These are phyloP conservation scores for Melanostoma mellinum DNA, from an alignment of 2,888 invertebrate genomes.

Conservation along the genomic window DNA sequence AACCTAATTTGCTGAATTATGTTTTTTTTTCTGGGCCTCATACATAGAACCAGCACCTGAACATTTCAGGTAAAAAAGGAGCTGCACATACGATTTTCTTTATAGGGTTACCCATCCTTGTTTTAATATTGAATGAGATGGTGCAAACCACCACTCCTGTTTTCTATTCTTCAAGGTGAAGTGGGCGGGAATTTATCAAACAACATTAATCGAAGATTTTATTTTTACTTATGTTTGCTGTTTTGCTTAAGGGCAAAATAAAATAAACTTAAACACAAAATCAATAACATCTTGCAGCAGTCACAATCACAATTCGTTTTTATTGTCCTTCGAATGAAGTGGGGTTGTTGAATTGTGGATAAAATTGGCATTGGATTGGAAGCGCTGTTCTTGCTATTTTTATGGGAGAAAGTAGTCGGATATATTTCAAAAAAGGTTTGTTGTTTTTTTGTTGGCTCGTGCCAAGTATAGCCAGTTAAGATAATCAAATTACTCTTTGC, in stretches of 20 bases:
- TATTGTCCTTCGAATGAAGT: constrained; percentile 17
- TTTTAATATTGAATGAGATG: constrained; percentile 28
- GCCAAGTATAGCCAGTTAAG: constrained; percentile 5
- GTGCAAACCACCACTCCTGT: constrained; percentile 16
- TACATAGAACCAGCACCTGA: constrained; percentile 7
- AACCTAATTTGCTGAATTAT: constrained; percentile 62
- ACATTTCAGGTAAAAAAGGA: constrained; percentile 4
- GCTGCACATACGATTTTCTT: constrained; percentile 5
- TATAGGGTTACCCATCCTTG: not conserved
- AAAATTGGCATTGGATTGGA: constrained; percentile 5
- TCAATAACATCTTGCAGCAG: constrained; percentile 20
- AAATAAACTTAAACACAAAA: constrained; percentile 19
- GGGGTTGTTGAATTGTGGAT: constrained; percentile 1
- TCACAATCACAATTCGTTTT: constrained; percentile 8
- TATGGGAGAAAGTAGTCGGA: not conserved
- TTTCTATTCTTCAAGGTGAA: constrained; percentile 43
- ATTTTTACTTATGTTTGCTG: constrained; percentile 24
- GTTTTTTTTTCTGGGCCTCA: constrained; percentile 24
- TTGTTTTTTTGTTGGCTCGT: constrained; percentile 8
- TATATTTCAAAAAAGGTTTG: constrained; percentile 22
- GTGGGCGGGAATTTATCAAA: constrained; percentile 24
- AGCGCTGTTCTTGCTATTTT: not conserved
- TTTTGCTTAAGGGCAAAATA: constrained; percentile 2
- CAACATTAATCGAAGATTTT: constrained; percentile 8
- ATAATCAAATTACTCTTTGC: constrained; percentile 34